Conservation (phyloP, 2,888 invertebrate genomes). For the Drosophila kambysellisi region DNA sequence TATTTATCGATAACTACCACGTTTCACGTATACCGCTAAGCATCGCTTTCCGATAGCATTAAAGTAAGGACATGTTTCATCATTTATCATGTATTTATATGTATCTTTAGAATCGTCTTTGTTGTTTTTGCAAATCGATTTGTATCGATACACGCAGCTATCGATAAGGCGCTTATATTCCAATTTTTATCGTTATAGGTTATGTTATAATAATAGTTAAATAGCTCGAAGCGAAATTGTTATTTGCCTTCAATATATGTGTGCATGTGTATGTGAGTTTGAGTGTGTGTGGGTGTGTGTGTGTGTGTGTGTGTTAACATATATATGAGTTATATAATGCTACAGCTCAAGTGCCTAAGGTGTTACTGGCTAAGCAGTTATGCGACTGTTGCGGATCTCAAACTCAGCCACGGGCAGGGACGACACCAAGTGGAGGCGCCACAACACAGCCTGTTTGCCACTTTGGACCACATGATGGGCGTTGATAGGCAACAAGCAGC, state of each 20-base stretch:
- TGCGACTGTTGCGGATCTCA: slow-evolving; percentile 3
- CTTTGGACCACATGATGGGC: slow-evolving; percentile 65
- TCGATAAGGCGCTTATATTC: no score
- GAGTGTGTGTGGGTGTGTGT: not conserved
- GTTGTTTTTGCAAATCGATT: no score
- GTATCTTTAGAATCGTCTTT: no score
- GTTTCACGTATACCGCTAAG: no score
- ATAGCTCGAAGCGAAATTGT: not conserved
- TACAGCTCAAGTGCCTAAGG: slow-evolving; percentile 23
- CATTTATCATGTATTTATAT: no score
- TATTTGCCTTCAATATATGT: not conserved
- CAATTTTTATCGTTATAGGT: no score
- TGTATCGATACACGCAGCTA: no score
- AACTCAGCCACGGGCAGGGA: slow-evolving; percentile 1
- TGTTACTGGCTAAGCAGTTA: slow-evolving; percentile 19
- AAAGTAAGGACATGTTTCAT: no score
- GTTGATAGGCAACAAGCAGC: slow-evolving; percentile 48
- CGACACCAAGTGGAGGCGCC: not conserved
- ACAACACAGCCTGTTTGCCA: slow-evolving; percentile 21
- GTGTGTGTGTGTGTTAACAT: not conserved
- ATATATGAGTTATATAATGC: slow-evolving; percentile 20
- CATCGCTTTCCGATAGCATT: no score
- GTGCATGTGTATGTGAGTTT: not conserved
- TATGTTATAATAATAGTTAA: no score
- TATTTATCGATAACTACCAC: no score